These are phyloP conservation scores for Chinchilla lanigera DNA, from an alignment of 2,113 vertebrate genomes.

Conservation along the genomic window DNA sequence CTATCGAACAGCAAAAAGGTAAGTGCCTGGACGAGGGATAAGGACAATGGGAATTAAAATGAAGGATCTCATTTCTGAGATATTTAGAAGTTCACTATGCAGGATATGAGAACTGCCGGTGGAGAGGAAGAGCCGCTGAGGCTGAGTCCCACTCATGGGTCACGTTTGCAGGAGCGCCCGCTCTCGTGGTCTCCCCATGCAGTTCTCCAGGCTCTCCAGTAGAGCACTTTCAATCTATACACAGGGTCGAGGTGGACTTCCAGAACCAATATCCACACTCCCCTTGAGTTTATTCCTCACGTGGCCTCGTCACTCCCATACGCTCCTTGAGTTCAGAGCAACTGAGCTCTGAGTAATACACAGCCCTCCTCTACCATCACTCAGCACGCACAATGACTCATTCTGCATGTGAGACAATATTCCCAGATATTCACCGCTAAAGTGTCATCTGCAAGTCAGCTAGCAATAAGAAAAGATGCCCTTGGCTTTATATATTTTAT, in stretches of 20 bases:
- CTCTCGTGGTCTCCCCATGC: not conserved
- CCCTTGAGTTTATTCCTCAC: not conserved
- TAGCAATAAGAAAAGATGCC: constrained; percentile 13
- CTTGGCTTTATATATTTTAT: constrained; percentile 10
- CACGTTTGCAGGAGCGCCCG: not conserved
- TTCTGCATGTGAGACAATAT: not conserved
- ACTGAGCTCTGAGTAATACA: not conserved
- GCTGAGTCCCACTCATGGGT: not conserved
- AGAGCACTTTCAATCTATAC: not conserved
- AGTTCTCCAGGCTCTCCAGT: not conserved
- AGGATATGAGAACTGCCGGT: not conserved
- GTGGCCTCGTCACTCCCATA: not conserved
- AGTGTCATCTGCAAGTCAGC: not conserved
- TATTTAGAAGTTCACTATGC: not conserved
- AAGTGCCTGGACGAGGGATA: not conserved
- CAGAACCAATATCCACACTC: not conserved
- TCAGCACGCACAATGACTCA: not conserved
- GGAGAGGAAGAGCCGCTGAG: not conserved
- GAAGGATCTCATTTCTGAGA: not conserved
- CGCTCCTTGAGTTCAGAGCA: not conserved
- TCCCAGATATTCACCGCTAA: not conserved
- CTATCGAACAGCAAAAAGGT: not conserved
- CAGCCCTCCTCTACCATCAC: not conserved
- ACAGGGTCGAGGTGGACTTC: not conserved
- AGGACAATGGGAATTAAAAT: not conserved